Conservation (phyloP, 2,888 invertebrate species). For the Agrotis clavis region DNA sequence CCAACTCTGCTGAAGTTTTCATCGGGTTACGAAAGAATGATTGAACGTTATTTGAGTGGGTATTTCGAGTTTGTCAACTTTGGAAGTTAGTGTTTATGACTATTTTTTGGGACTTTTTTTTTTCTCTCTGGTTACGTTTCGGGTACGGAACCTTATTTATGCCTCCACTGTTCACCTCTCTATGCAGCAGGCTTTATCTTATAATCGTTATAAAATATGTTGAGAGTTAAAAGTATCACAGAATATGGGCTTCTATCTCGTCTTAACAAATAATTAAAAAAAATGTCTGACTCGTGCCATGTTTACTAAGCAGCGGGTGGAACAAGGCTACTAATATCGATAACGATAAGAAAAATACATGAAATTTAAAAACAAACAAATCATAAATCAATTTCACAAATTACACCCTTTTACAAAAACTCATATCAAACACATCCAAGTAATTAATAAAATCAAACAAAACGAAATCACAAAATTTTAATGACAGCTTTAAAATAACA, state of each 20-base stretch:
- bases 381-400: too few relatives aligned
- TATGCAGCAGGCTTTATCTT: too few relatives aligned
- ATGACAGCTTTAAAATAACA: constrained; percentile 45
- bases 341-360: neutral
- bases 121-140: too few relatives aligned
- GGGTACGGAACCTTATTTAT: too few relatives aligned
- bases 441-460: constrained; percentile 34
- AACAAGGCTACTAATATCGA: too few relatives aligned
- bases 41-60: constrained; percentile 33
- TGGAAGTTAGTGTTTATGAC: constrained; percentile 6
- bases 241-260: too few relatives aligned
- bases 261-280: too few relatives aligned
- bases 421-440: constrained; percentile 6
- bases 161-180: too few relatives aligned
- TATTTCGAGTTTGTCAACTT: constrained; percentile 28
- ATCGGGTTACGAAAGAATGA: constrained; percentile 40
- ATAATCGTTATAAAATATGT: too few relatives aligned
- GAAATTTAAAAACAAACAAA: neutral
- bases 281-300: too few relatives aligned
- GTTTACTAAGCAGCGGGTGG: too few relatives aligned
- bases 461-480: constrained; percentile 41
- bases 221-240: too few relatives aligned
- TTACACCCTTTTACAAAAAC: neutral
- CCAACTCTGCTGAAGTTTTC: constrained; percentile 43
- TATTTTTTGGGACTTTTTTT: constrained; percentile 3